Conservation (phyloP, 2,888 invertebrate species). For the Megalurothrips usitatus region DNA sequence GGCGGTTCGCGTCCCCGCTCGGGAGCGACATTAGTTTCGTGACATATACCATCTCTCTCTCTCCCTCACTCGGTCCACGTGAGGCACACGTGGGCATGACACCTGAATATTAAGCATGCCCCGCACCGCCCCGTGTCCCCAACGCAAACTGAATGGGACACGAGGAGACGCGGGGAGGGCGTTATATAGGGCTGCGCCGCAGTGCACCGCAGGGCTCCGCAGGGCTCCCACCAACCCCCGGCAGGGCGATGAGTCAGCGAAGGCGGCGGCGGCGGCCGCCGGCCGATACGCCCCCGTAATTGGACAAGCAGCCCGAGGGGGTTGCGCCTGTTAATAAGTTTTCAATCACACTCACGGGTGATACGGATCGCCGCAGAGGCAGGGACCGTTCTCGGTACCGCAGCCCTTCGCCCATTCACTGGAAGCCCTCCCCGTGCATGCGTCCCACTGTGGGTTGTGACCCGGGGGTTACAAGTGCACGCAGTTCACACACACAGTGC, state of each 20-base stretch:
- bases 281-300: neutral
- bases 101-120: neutral
- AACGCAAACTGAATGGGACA: neutral
- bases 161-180: neutral
- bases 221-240: neutral
- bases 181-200: neutral
- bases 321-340: too few species aligned
- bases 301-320: too few species aligned
- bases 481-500: neutral
- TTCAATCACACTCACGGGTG: too few species aligned
- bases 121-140: neutral
- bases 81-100: neutral
- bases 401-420: too few species aligned
- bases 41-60: neutral
- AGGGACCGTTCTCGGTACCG: too few species aligned
- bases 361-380: too few species aligned
- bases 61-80: neutral
- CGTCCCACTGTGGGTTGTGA: too few species aligned
- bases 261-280: neutral
- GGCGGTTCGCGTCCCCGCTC: conserved; percentile 13
- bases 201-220: neutral
- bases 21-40: neutral
- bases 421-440: too few species aligned
- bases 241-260: neutral
- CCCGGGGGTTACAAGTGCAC: neutral